Evolutionary conservation across 2,113 vertebrate species (phyloP).

Genomic region (Chroicocephalus ridibundus): DNA sequence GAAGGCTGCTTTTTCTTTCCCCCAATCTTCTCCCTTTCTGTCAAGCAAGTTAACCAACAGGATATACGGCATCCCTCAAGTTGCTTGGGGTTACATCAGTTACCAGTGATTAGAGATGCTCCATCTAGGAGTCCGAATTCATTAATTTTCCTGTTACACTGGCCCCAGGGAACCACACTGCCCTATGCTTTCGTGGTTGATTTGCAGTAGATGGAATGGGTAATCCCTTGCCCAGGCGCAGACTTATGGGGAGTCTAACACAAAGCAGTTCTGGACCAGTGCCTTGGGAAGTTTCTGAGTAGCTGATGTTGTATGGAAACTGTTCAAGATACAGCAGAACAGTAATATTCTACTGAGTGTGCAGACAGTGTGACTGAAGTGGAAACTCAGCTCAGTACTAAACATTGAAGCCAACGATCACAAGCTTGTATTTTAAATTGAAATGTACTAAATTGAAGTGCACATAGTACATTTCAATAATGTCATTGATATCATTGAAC

Average conservation of each 20-base stretch:
- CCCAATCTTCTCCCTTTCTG: neutral
- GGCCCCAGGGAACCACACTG: neutral
- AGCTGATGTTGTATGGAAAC: neutral
- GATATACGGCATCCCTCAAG: neutral
- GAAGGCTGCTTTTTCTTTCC: neutral
- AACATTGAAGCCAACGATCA: neutral
- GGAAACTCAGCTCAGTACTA: neutral
- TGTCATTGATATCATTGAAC: too few species aligned
- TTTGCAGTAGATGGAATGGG: neutral
- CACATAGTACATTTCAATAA: too few species aligned
- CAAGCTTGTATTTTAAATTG: neutral
- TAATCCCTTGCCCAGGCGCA: neutral
- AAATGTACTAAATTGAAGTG: neutral
- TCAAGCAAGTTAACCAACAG: neutral
- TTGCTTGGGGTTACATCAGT: neutral
- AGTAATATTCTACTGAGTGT: neutral
- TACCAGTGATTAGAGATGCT: neutral
- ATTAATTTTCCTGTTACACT: neutral
- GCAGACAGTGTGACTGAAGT: neutral
- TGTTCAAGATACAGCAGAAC: neutral
- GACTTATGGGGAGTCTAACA: neutral
- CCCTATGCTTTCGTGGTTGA: neutral
- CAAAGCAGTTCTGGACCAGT: neutral
- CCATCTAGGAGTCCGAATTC: neutral
- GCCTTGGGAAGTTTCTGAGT: neutral